Percentiles rank a stretch among this genome's conserved stretches.
Evolutionary conservation across 2,888 invertebrate genomes (phyloP).

Genomic region (Conops quadrifasciatus): DNA sequence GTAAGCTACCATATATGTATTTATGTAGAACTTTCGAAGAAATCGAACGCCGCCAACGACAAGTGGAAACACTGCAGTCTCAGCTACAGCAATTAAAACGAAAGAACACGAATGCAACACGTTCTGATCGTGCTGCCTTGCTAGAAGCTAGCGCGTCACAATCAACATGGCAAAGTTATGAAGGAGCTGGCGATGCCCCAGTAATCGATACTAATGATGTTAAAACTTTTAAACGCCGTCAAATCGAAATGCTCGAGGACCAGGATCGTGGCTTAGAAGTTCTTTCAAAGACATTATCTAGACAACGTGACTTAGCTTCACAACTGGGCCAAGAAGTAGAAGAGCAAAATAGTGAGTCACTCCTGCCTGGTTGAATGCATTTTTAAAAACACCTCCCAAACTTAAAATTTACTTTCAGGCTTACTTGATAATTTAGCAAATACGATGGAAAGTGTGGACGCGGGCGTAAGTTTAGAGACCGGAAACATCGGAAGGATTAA

Average conservation of each 20-base stretch:
- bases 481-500: constrained; percentile 72
- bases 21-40: constrained; percentile 70
- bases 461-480: constrained; percentile 75
- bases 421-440: constrained; percentile 79
- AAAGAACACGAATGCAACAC: constrained; percentile 48
- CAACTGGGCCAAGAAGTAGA: constrained; percentile 80
- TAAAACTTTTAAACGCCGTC: constrained; percentile 68
- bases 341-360: constrained; percentile 76
- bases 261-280: constrained; percentile 82
- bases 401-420: constrained; percentile 65
- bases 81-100: constrained; percentile 69
- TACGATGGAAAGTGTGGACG: constrained; percentile 76
- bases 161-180: constrained; percentile 49
- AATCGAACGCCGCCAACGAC: constrained; percentile 70
- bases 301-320: constrained; percentile 79
- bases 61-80: constrained; percentile 71
- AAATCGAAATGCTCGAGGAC: constrained; percentile 72
- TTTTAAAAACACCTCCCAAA: neutral
- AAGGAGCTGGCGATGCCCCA: constrained; percentile 65
- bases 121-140: constrained; percentile 42
- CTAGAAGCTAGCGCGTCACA: constrained; percentile 39
- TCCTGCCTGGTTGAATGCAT: too few species aligned
- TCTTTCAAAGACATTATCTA: constrained; percentile 75
- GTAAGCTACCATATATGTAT: neutral
- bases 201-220: constrained; percentile 59